These are phyloP conservation scores for Tetramorium simillimum DNA, from an alignment of 1,140 invertebrate genomes.

Conservation along the genomic window DNA sequence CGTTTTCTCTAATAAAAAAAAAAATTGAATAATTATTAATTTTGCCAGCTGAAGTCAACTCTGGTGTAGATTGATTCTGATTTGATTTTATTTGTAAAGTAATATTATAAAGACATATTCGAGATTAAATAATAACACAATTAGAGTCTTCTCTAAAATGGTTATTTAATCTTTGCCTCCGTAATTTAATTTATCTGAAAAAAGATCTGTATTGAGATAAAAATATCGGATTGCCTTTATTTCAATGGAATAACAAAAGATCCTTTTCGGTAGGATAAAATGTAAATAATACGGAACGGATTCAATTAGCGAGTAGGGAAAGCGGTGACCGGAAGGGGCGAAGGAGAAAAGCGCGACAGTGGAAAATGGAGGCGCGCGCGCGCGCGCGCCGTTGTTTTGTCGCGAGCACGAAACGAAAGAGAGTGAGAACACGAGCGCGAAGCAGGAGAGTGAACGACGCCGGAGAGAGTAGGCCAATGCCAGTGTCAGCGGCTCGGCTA, in stretches of 20 bases:
- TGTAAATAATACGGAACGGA: neutral
- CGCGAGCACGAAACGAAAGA: slow-evolving; percentile 74
- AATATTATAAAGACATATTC: neutral
- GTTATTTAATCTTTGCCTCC: neutral
- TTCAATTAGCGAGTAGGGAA: neutral
- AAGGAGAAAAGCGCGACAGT: slow-evolving; percentile 30
- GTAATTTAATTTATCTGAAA: neutral
- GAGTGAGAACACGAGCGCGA: slow-evolving; percentile 80
- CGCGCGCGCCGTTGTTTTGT: neutral
- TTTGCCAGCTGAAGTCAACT: neutral
- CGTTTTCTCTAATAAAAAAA: neutral
- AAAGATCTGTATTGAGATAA: neutral
- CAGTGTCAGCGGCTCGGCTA: slow-evolving; percentile 83
- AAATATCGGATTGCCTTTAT: neutral
- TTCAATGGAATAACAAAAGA: no score
- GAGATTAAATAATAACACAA: neutral
- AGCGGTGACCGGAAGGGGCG: neutral
- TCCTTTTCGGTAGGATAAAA: neutral
- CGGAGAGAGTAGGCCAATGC: slow-evolving; percentile 84
- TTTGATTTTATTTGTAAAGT: neutral
- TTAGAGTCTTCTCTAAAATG: neutral
- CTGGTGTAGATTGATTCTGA: neutral
- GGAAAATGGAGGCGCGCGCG: neutral
- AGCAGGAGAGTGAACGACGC: slow-evolving; percentile 80
- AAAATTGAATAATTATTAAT: neutral